Base-by-base conservation (phyloP, 2,797 vertebrate genomes). In the Pangasius mekongensis region DNA sequence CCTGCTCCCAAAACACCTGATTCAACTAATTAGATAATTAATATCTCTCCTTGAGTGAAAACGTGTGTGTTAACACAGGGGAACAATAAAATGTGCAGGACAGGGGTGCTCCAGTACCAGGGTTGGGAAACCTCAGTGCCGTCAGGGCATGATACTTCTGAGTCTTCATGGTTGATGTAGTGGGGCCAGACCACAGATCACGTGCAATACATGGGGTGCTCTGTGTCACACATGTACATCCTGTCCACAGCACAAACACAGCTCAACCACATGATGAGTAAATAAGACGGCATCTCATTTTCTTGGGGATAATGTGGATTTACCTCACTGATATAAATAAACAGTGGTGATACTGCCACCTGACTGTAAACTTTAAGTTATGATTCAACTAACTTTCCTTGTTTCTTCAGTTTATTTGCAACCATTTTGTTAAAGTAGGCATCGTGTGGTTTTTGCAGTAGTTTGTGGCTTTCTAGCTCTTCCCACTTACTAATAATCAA, bases 401-500 rank as follows among this genome's bases (percentile, higher is more conserved):
- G 36, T 80, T 80, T 24, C 56, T 43, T 82, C 39, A 30, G 24
- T 64, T 47, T 62, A 5, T 64, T 47, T 83, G 58, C 24, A 9
- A 13, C 10, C 54, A 33, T 11, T 33, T 33, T 3, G 2, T 20
- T 33, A 62, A 36, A 84, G 83, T 71, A 81, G 47, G 20, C 47
- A 62, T 82, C 30, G 11, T 36, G 54, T 76, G 73, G 47, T 24
- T 62, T 60, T 60, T 60, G 78, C 33, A 20, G 8, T 62, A 18
- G 39, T 64, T 47, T 89, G 89, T 80, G 84, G 81, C 60, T 88
- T 89, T 87, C 58, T 88, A 89, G 86, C 89, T 89, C 84, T 89
- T 84, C 52, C 66, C 71, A 89, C 77, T 87, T 76, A 67, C 64
- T 74, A 82, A 86, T 88, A 83, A 54, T 86, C 43, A 54, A 67